A percentile compares a stretch with the other conserved stretches of the same genome.
Conservation (phyloP, 37 sponge, comb jelly and placozoan genomes). For the Agelas oroides region DNA sequence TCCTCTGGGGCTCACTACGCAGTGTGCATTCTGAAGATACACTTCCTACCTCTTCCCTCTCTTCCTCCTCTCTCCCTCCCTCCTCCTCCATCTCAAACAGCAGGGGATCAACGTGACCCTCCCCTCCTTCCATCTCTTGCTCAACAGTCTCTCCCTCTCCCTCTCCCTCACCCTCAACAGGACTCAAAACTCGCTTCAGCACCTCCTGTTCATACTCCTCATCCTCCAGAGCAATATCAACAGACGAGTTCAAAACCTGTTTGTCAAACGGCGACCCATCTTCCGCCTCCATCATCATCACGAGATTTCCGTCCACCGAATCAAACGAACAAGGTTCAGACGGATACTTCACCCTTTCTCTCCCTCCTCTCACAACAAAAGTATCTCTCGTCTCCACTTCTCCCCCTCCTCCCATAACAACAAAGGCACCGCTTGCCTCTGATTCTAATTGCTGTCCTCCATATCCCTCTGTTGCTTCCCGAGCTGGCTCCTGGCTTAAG, state of each 20-base stretch:
- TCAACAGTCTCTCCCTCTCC: too few species aligned
- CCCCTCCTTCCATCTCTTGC: neutral
- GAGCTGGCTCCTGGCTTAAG: neutral
- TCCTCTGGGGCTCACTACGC: neutral
- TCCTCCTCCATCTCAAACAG: neutral
- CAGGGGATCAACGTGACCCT: neutral
- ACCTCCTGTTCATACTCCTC: constrained; percentile 3
- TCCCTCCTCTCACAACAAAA: too few species aligned
- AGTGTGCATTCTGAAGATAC: neutral
- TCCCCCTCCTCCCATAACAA: neutral
- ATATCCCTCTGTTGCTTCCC: neutral
- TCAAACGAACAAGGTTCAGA: neutral
- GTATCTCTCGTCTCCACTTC: neutral
- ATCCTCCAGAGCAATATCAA: neutral
- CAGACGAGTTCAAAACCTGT: neutral
- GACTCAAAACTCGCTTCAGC: neutral
- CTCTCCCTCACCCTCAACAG: neutral
- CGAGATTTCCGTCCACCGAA: too few species aligned
- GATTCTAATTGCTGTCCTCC: neutral
- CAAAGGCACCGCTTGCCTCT: neutral
- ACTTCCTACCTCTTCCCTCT: neutral
- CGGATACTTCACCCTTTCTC: too few species aligned
- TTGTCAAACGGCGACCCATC: neutral
- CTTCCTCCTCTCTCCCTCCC: neutral
- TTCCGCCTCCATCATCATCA: neutral